Percentiles rank a stretch among this genome's conserved stretches.
phyloP scores from a whole-genome alignment of 2,888 invertebrate species.

The Brachynemurus nebulosus region DNA sequence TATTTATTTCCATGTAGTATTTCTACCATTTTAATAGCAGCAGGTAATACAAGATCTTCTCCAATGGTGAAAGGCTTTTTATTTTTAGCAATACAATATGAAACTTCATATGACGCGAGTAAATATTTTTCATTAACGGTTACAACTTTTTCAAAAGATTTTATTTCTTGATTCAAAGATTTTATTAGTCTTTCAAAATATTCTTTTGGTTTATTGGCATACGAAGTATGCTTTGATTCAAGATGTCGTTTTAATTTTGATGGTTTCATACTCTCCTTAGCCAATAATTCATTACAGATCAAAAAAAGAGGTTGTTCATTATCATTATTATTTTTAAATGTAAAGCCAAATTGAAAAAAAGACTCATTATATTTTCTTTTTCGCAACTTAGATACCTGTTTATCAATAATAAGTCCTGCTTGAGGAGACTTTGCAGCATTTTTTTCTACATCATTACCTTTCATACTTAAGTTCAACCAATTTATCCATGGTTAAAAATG shows the following conservation, averaged over 20 bases:
- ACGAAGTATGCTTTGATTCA: slow-evolving; percentile 15
- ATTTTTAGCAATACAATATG: slow-evolving; percentile 14
- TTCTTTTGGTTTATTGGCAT: slow-evolving; percentile 15
- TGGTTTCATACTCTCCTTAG: slow-evolving; percentile 19
- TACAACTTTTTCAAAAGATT: slow-evolving; percentile 13
- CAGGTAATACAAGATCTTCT: slow-evolving; percentile 16
- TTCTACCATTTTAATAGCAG: slow-evolving; percentile 17
- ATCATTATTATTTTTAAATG: slow-evolving; percentile 11
- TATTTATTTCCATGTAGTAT: slow-evolving; percentile 16
- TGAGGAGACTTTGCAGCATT: background rate
- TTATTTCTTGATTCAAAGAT: slow-evolving; percentile 15
- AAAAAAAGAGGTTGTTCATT: slow-evolving; percentile 18
- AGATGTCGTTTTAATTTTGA: slow-evolving; percentile 18
- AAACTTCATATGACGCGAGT: slow-evolving; percentile 18
- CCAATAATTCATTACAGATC: slow-evolving; percentile 18
- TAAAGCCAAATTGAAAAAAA: slow-evolving; percentile 17
- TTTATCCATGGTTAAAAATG: background rate
- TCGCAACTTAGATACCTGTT: background rate
- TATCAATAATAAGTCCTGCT: background rate
- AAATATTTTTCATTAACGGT: slow-evolving; percentile 17
- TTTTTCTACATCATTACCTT: background rate
- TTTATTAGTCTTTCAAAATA: slow-evolving; percentile 14
- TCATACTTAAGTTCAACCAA: background rate
- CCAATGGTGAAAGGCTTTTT: slow-evolving; percentile 15
- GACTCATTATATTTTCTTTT: slow-evolving; percentile 4